Evolutionary conservation across 2,888 invertebrate species (phyloP).

Genomic region (Diaprepes abbreviatus): DNA sequence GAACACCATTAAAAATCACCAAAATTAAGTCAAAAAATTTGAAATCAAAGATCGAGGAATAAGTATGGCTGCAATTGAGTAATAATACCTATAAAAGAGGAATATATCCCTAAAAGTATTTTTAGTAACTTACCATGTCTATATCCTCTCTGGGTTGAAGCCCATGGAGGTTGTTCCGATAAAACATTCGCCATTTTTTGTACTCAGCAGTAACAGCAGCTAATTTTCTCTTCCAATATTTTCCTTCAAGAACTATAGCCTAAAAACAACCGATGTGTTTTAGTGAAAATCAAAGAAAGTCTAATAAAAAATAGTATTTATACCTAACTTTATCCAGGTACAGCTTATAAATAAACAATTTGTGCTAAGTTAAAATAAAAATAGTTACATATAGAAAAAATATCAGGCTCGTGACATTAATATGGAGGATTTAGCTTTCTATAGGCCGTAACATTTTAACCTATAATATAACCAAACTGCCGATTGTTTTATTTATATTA

Average conservation of each 20-base stretch:
- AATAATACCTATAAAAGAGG: too few species aligned
- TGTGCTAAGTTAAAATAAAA: too few species aligned
- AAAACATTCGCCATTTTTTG: constrained; percentile 98
- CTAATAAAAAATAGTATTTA: background rate
- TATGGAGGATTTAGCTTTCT: background rate
- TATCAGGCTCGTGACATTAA: too few species aligned
- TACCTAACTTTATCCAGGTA: background rate
- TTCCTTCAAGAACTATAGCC: constrained; percentile 98
- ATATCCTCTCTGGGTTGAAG: constrained; percentile 81
- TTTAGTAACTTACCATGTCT: constrained; percentile 77
- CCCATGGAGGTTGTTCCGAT: constrained; percentile 84
- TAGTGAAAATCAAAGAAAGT: background rate
- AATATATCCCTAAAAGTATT: too few species aligned
- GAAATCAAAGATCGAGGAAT: too few species aligned
- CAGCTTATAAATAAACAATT: background rate
- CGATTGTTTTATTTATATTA: background rate
- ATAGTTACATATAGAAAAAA: too few species aligned
- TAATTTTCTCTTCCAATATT: constrained; percentile 98
- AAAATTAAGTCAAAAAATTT: too few species aligned
- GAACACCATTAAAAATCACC: too few species aligned
- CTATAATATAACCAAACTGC: background rate
- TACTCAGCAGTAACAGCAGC: constrained; percentile 98
- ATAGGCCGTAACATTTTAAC: background rate
- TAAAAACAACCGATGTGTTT: constrained; percentile 63
- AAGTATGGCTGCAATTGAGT: too few species aligned